A percentile compares a stretch with the other conserved stretches of the same genome.
Conservation (phyloP, 2,113 vertebrate genomes). For the Lagopus muta region DNA sequence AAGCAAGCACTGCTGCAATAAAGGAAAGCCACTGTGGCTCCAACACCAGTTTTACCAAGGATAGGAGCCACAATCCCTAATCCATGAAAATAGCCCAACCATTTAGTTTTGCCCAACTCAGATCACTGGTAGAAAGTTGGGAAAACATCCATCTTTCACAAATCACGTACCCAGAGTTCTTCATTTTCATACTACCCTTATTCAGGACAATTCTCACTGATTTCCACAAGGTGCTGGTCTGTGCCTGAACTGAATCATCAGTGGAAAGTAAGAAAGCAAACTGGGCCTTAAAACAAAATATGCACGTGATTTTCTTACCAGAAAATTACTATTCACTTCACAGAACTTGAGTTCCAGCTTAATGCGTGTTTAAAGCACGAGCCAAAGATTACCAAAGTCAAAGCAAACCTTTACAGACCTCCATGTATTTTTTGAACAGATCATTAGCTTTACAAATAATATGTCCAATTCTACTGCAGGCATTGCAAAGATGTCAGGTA, state of each 20-base stretch:
- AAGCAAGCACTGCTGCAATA: not conserved
- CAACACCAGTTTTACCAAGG: not conserved
- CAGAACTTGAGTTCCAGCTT: not conserved
- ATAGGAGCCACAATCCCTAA: not conserved
- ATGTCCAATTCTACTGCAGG: not conserved
- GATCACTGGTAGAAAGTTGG: not conserved
- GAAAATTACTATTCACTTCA: not conserved
- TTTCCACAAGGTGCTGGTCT: rapidly evolving
- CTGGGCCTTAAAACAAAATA: not conserved
- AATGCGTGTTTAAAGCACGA: not conserved
- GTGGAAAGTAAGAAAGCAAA: not conserved
- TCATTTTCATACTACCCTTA: not conserved
- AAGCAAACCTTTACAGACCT: not conserved
- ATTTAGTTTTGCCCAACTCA: not conserved
- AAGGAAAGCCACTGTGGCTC: not conserved
- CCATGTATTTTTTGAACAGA: not conserved
- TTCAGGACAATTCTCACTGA: not conserved
- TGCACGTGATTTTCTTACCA: not conserved
- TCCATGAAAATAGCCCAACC: not conserved
- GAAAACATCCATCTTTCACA: not conserved
- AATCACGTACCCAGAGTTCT: not conserved
- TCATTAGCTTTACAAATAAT: not conserved
- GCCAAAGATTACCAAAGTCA: not conserved
- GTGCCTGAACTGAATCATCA: not conserved
- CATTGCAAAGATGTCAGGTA: not conserved